Evolutionary conservation across 1,140 invertebrate genomes (phyloP).

Genomic region (Ceratina australensis): DNA sequence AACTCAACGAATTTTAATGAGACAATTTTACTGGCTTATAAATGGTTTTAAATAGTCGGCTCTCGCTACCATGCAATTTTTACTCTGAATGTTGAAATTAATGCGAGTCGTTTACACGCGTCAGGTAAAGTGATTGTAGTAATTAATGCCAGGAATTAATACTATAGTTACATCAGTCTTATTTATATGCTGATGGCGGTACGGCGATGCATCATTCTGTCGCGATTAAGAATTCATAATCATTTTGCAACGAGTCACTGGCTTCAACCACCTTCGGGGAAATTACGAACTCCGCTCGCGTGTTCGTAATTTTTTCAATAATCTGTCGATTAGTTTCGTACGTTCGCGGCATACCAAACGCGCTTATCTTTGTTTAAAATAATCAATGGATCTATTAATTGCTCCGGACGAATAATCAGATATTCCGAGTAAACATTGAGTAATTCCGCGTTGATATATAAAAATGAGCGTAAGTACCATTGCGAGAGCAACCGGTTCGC

Average conservation of each 20-base stretch:
- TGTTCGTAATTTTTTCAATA: slow-evolving; percentile 20
- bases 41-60: neutral
- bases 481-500: neutral
- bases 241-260: neutral
- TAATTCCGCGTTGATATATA: neutral
- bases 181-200: neutral
- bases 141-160: slow-evolving; percentile 24
- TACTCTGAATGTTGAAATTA: neutral
- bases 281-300: neutral
- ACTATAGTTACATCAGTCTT: neutral
- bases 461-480: neutral
- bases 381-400: no score
- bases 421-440: no score
- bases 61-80: no score
- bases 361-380: no score
- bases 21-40: neutral
- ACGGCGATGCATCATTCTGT: slow-evolving; percentile 1
- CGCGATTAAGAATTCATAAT: slow-evolving; percentile 25
- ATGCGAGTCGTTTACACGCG: neutral
- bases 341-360: neutral
- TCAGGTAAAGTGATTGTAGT: neutral
- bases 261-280: neutral
- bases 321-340: slow-evolving; percentile 15
- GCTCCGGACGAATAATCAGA: no score
- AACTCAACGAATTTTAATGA: no score